A percentile compares a stretch with the other conserved stretches of the same genome.
These are phyloP conservation scores for Sebastes cheni DNA, from an alignment of 2,797 vertebrate species.

Conservation along the genomic window DNA sequence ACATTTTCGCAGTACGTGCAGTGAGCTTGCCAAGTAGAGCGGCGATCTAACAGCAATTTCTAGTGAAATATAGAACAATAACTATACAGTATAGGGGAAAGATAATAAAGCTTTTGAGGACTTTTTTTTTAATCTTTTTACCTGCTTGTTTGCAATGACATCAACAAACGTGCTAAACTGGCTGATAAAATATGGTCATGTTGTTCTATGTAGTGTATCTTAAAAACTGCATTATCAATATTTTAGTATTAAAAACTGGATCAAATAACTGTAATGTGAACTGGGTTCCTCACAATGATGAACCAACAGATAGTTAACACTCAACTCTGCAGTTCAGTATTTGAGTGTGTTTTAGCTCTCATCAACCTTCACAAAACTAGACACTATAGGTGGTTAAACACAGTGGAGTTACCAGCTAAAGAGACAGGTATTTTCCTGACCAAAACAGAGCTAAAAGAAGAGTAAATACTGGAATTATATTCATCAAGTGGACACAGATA, in stretches of 20 bases:
- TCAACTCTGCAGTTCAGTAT: no score
- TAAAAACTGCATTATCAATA: neutral
- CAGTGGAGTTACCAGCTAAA: no score
- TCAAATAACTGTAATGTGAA: neutral
- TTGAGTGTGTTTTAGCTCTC: no score
- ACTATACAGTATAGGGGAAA: neutral
- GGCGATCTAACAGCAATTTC: neutral
- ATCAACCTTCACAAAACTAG: no score
- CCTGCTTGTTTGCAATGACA: neutral
- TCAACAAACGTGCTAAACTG: neutral
- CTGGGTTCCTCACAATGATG: neutral
- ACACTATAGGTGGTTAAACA: no score
- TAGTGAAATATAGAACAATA: neutral
- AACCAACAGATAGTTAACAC: neutral
- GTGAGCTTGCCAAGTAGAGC: constrained; percentile 15
- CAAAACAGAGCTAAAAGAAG: no score
- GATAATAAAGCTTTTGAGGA: neutral
- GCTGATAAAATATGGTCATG: neutral
- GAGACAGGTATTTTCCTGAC: no score
- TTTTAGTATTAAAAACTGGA: neutral
- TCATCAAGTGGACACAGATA: no score
- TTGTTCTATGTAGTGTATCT: neutral
- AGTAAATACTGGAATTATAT: no score
- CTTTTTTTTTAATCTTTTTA: neutral
- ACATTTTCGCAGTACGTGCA: constrained; percentile 20